Conservation (phyloP, 2,113 vertebrate genomes). For the Ancistrus triradiatus region DNA sequence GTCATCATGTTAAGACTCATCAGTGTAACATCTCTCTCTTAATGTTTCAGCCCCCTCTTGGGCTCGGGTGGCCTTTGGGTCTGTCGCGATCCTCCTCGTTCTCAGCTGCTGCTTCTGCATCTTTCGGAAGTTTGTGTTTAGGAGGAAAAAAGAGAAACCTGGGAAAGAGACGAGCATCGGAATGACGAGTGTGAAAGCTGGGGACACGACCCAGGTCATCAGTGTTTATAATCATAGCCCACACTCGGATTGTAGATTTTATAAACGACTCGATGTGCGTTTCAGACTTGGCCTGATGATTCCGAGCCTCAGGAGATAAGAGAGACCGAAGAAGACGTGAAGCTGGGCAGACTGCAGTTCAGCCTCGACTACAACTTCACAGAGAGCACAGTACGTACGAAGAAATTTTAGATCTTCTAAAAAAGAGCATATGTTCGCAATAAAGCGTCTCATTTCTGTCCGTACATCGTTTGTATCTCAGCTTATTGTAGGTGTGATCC, state of each 20-base stretch:
- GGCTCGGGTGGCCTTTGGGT: conserved; percentile 57
- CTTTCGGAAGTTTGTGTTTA: conserved; percentile 91
- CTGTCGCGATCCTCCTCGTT: conserved; percentile 78
- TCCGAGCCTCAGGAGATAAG: conserved; percentile 83
- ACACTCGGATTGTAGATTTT: no score
- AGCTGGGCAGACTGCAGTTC: conserved; percentile 89
- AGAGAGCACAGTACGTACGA: conserved; percentile 79
- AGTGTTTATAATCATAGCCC: not conserved
- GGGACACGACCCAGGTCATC: conserved; percentile 81
- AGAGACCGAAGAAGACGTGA: conserved; percentile 83
- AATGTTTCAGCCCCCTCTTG: conserved; percentile 58
- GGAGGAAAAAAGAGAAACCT: conserved; percentile 76
- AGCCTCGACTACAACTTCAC: conserved; percentile 95
- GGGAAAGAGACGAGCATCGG: conserved; percentile 86
- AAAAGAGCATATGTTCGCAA: not conserved
- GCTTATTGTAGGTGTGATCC: conserved; percentile 75
- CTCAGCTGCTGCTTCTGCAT: conserved; percentile 84
- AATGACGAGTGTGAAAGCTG: conserved; percentile 89
- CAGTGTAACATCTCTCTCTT: conserved; percentile 16
- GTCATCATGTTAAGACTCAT: no score
- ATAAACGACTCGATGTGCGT: conserved; percentile 13
- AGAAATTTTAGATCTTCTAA: not conserved
- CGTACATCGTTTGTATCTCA: conserved; percentile 36
- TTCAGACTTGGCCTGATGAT: conserved; percentile 80
- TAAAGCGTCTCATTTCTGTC: conserved; percentile 3